Percentiles rank a stretch among this genome's conserved stretches.
Evolutionary conservation across 2,888 invertebrate species (phyloP).

Genomic region (Lasioglossum calceatum): DNA sequence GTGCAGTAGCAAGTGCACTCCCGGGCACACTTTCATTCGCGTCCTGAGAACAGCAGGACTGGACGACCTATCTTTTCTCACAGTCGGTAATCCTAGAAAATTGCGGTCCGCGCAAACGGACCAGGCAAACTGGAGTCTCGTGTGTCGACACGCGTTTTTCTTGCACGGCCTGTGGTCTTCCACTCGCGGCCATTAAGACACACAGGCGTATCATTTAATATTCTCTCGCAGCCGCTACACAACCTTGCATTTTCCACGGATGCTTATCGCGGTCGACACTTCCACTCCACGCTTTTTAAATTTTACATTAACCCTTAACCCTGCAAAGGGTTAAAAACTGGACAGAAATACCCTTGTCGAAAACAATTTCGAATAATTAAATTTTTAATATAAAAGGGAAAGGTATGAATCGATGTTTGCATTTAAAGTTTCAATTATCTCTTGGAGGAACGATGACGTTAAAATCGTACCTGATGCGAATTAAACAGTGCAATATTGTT

Average conservation of each 20-base stretch:
- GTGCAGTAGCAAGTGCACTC: constrained; percentile 56
- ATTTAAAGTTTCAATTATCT: background rate
- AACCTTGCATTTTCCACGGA: background rate
- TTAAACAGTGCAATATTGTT: constrained; percentile 72
- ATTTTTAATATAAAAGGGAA: background rate
- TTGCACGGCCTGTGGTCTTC: constrained; percentile 29
- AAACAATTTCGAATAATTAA: background rate
- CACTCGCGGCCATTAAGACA: background rate
- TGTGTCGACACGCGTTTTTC: constrained; percentile 46
- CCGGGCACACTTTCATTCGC: constrained; percentile 59
- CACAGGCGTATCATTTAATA: constrained; percentile 4
- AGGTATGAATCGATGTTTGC: background rate
- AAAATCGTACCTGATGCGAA: constrained; percentile 73
- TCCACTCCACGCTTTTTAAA: no score
- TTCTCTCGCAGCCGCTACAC: background rate
- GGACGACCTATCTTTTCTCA: constrained; percentile 33
- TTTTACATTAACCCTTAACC: no score
- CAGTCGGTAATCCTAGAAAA: constrained; percentile 48
- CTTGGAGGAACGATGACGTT: background rate
- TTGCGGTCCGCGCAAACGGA: constrained; percentile 41
- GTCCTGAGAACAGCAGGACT: constrained; percentile 24
- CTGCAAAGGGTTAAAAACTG: background rate
- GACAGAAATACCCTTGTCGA: background rate
- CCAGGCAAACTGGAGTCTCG: constrained; percentile 47
- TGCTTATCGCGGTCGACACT: background rate